Evolutionary conservation across 2,888 invertebrate genomes (phyloP).

Genomic region (Drosophila gaucha): DNA sequence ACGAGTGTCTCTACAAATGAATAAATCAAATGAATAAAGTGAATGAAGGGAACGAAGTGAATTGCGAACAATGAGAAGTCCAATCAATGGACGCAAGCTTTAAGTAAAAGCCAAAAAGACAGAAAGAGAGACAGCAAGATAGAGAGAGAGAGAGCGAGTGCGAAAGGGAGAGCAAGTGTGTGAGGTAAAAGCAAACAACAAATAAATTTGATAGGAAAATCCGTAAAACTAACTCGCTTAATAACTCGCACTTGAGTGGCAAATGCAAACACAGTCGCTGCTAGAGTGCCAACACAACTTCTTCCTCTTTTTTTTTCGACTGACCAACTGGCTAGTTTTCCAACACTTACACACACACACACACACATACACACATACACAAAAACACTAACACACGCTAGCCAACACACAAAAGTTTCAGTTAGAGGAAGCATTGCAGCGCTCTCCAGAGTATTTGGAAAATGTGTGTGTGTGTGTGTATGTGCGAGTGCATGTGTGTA

Average conservation of each 20-base stretch:
- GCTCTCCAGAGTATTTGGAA: conserved; percentile 32
- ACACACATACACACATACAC: conserved; percentile 17
- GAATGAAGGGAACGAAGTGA: conserved; percentile 12
- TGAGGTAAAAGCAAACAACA: conserved; percentile 48
- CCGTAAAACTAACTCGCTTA: conserved; percentile 68
- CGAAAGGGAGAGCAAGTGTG: neutral
- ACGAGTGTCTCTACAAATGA: conserved; percentile 1
- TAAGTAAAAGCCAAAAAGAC: conserved; percentile 1
- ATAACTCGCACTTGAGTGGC: conserved; percentile 66
- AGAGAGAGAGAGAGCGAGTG: neutral
- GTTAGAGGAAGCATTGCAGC: conserved; percentile 18
- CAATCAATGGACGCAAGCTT: conserved; percentile 10
- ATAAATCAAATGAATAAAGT: conserved; percentile 16
- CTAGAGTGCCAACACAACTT: conserved; percentile 34
- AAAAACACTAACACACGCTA: conserved; percentile 11
- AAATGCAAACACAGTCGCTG: conserved; percentile 58
- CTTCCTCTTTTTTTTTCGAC: conserved; percentile 22
- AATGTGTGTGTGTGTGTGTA: conserved; percentile 1
- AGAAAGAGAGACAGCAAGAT: neutral
- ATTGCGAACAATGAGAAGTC: conserved; percentile 6
- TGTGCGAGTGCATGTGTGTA: conserved; percentile 1
- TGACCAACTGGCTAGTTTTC: conserved; percentile 30
- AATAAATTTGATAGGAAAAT: conserved; percentile 59
- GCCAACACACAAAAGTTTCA: conserved; percentile 21
- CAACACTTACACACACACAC: conserved; percentile 14